phyloP scores from a whole-genome alignment of 2,797 vertebrate species.

The Pangasius macronema region DNA sequence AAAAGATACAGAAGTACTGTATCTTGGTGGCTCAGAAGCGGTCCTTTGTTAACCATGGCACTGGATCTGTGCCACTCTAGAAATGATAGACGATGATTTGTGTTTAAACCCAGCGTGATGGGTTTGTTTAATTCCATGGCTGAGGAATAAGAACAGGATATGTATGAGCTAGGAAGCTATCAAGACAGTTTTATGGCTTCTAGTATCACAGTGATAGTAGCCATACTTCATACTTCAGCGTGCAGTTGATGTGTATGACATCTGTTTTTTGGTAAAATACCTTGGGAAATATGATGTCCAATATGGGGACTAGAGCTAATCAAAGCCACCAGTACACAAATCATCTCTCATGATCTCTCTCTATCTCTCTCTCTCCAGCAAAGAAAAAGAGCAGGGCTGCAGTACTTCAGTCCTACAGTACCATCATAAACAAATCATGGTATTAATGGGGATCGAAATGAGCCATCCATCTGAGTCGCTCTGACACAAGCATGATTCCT shows the following conservation, averaged over 20 bases:
- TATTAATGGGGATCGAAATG: slow-evolving; percentile 66
- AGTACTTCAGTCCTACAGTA: slow-evolving; percentile 56
- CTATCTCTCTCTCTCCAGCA: slow-evolving; percentile 15
- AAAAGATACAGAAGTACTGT: neutral
- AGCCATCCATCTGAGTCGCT: slow-evolving; percentile 61
- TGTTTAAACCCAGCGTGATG: slow-evolving; percentile 45
- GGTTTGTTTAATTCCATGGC: slow-evolving; percentile 55
- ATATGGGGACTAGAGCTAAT: slow-evolving; percentile 66
- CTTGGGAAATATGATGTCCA: slow-evolving; percentile 69
- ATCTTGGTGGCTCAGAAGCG: neutral
- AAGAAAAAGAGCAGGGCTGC: slow-evolving; percentile 48
- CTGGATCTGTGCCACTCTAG: slow-evolving; percentile 34
- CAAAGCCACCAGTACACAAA: slow-evolving; percentile 67
- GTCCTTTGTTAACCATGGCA: slow-evolving; percentile 12
- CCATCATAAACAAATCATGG: slow-evolving; percentile 67
- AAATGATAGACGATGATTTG: slow-evolving; percentile 48
- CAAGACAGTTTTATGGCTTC: slow-evolving; percentile 51
- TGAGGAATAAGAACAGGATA: slow-evolving; percentile 50
- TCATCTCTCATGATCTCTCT: slow-evolving; percentile 53
- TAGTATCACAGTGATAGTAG: slow-evolving; percentile 59
- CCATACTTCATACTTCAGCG: slow-evolving; percentile 62
- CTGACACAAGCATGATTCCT: slow-evolving; percentile 64
- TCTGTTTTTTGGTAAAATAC: slow-evolving; percentile 67
- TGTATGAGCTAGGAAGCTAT: slow-evolving; percentile 50
- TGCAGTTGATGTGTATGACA: slow-evolving; percentile 64